phyloP scores from a whole-genome alignment of 2,888 invertebrate species.

The Buathra laborator region DNA sequence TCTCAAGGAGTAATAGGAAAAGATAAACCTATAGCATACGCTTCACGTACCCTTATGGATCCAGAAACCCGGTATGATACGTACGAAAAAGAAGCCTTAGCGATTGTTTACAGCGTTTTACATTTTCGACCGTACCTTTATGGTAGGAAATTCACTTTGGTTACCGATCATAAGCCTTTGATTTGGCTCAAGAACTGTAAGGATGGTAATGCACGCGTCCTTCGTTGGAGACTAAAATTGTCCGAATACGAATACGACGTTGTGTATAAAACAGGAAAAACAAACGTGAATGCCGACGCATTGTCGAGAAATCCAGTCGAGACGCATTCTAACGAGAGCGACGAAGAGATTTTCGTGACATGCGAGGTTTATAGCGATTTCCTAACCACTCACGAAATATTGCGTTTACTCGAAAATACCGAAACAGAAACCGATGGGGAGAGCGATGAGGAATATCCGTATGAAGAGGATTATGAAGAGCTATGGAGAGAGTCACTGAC shows the following conservation, averaged over 20 bases:
- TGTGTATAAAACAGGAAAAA: slow-evolving; percentile 6
- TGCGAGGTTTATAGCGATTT: no score
- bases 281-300: not conserved
- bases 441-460: no score
- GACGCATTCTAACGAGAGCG: no score
- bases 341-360: no score
- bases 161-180: slow-evolving; percentile 69
- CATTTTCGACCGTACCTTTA: slow-evolving; percentile 50
- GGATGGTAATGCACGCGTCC: no score
- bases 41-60: not conserved
- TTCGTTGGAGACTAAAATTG: slow-evolving; percentile 1
- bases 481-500: no score
- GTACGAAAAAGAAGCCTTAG: not conserved
- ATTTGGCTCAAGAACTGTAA: not conserved
- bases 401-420: no score
- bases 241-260: not conserved
- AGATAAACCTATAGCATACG: not conserved
- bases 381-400: no score
- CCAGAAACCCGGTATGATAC: not conserved
- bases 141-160: slow-evolving; percentile 64
- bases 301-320: not conserved
- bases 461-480: no score
- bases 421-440: no score
- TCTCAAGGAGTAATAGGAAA: no score
- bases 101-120: no score